Conservation (phyloP, 2,888 invertebrate species). For the Tetranychus truncatus region DNA sequence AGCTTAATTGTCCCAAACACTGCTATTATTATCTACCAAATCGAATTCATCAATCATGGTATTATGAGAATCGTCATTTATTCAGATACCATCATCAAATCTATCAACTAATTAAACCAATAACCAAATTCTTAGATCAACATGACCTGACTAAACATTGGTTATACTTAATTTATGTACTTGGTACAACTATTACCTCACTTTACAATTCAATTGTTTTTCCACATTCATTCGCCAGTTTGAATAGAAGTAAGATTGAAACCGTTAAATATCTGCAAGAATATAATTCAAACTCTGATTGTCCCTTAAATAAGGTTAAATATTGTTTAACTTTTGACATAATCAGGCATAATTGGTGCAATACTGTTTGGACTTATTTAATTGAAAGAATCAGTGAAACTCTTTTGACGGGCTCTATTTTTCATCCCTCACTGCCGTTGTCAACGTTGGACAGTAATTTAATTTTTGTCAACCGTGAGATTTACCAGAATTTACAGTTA, state of each 20-base stretch:
- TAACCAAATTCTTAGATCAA: background rate
- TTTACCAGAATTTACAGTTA: background rate
- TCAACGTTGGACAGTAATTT: background rate
- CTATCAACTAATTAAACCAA: background rate
- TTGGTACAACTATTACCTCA: background rate
- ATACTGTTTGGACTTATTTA: background rate
- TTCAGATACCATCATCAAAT: background rate
- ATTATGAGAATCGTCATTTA: background rate
- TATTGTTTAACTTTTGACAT: background rate
- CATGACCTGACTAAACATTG: background rate
- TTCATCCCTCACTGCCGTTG: background rate
- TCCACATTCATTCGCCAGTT: background rate
- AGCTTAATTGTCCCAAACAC: no score
- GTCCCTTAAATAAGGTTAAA: background rate
- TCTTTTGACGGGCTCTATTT: background rate
- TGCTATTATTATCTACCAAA: no score
- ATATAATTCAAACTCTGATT: no score
- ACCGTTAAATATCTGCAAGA: no score
- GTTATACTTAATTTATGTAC: background rate
- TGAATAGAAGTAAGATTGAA: no score
- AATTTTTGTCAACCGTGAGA: background rate
- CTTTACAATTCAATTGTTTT: background rate
- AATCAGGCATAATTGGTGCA: background rate
- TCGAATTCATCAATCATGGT: background rate
- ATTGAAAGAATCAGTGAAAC: background rate